These are phyloP conservation scores for Stenotaenia linearis DNA, from an alignment of 2,888 invertebrate genomes.

Conservation along the genomic window DNA sequence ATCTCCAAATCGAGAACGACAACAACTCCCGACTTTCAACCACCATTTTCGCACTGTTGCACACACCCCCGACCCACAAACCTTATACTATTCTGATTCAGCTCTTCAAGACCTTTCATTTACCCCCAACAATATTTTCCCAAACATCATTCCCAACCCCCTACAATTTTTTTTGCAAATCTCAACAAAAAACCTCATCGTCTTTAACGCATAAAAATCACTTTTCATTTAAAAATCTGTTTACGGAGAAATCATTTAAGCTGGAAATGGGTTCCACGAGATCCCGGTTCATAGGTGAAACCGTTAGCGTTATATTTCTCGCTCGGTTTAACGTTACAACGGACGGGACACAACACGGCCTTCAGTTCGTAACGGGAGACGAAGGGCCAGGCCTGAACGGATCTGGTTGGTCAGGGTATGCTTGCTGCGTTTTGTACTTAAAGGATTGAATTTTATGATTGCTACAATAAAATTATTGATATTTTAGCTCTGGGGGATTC, in stretches of 20 bases:
- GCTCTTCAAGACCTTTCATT: too few species aligned
- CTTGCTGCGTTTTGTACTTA: neutral
- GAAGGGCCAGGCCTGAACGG: neutral
- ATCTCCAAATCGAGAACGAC: too few species aligned
- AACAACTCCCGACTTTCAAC: too few species aligned
- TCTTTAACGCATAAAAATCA: too few species aligned
- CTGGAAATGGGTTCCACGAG: constrained; percentile 61
- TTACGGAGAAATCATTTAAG: constrained; percentile 68
- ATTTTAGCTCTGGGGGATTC: neutral
- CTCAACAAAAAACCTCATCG: too few species aligned
- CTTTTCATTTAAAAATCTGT: constrained; percentile 14
- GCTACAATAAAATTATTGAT: neutral
- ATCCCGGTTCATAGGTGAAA: neutral
- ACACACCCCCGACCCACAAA: too few species aligned
- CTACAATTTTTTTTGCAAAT: too few species aligned
- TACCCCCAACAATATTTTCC: too few species aligned
- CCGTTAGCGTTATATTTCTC: neutral
- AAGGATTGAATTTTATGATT: neutral
- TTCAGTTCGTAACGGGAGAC: neutral
- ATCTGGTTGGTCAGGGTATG: neutral
- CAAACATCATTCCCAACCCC: too few species aligned
- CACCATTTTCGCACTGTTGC: too few species aligned
- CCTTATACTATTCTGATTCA: too few species aligned
- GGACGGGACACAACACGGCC: neutral
- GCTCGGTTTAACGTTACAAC: neutral